Evolutionary conservation across 2,797 vertebrate genomes (phyloP).

Genomic region (Sarcoramphus papa): DNA sequence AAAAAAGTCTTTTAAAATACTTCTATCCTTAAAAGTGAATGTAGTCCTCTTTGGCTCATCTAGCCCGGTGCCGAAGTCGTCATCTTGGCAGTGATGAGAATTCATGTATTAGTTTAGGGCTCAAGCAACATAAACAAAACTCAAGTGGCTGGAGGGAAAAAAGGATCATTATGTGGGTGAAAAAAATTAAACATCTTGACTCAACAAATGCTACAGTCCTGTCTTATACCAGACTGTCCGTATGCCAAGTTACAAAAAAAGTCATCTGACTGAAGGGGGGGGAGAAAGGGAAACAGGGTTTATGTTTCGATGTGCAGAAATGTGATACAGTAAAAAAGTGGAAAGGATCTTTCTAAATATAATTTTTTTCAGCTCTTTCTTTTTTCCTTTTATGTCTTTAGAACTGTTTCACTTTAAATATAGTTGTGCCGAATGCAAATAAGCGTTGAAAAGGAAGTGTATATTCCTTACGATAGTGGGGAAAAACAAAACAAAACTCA

Average conservation of each 20-base stretch:
- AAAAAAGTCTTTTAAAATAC: conserved; percentile 9
- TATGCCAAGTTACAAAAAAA: conserved; percentile 55
- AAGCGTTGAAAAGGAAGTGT: conserved; percentile 8
- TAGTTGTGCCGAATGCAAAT: conserved; percentile 53
- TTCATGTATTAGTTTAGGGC: conserved; percentile 68
- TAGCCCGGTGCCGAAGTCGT: neutral
- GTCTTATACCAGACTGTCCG: conserved; percentile 71
- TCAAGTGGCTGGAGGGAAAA: conserved; percentile 77
- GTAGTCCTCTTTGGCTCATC: neutral
- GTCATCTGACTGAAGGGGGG: conserved; percentile 62
- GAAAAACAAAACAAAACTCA: neutral
- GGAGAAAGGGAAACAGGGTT: conserved; percentile 30
- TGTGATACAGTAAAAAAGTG: conserved; percentile 67
- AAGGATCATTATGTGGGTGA: conserved; percentile 77
- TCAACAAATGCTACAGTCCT: conserved; percentile 66
- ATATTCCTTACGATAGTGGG: neutral
- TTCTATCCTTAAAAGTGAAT: neutral
- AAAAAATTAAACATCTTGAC: conserved; percentile 74
- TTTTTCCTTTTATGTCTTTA: conserved; percentile 51
- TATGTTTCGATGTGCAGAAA: conserved; percentile 31
- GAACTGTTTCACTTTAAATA: conserved; percentile 45
- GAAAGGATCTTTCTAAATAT: conserved; percentile 60
- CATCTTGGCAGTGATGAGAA: conserved; percentile 26
- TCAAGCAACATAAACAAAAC: conserved; percentile 76
- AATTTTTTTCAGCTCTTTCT: conserved; percentile 69